Conservation (phyloP, 1,140 invertebrate genomes). For the Aphelenchoides besseyi region DNA sequence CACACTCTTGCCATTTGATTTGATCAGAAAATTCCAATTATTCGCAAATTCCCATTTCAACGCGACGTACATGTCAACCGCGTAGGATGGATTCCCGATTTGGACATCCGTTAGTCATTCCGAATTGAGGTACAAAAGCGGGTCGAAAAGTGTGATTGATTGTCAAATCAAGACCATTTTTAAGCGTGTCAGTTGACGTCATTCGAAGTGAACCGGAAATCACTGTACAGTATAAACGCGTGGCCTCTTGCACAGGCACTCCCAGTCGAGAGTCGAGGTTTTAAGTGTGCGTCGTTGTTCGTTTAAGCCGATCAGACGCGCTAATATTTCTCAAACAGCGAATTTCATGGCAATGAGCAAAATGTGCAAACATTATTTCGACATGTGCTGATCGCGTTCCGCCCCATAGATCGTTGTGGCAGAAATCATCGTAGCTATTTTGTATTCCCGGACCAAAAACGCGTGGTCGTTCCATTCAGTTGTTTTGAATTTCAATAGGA, state of each 20-base stretch:
- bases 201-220: neutral
- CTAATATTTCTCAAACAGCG: neutral
- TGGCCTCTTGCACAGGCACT: neutral
- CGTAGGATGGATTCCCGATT: neutral
- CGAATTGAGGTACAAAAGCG: neutral
- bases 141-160: neutral
- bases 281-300: neutral
- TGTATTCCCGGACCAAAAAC: neutral
- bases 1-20: too few species aligned
- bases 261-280: too few species aligned
- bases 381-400: too few species aligned
- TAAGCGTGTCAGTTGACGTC: neutral
- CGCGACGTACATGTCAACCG: too few species aligned
- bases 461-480: neutral
- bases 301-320: neutral
- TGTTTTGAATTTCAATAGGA: neutral
- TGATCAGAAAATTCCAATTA: too few species aligned
- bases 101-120: neutral
- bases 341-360: too few species aligned
- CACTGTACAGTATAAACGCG: neutral
- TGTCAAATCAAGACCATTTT: neutral
- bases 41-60: too few species aligned
- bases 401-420: too few species aligned
- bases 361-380: neutral
- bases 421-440: too few species aligned